Evolutionary conservation across 2,888 invertebrate species (phyloP).

Genomic region (Megaustenia siamemsis): DNA sequence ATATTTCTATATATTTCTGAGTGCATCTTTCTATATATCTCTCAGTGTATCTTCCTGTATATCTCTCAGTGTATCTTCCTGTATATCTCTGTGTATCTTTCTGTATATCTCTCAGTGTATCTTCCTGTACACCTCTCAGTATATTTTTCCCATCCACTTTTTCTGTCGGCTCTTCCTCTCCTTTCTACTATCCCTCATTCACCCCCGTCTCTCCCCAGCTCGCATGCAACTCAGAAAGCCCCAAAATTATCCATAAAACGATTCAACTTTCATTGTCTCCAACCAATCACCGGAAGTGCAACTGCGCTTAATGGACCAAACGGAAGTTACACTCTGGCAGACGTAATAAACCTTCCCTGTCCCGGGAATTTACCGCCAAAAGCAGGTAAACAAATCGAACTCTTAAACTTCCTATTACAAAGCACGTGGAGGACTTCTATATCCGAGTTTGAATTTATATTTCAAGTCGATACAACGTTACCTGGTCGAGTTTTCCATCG

Average conservation of each 20-base stretch:
- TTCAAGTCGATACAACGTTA: background rate
- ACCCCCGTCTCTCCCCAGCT: background rate
- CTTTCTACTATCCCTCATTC: background rate
- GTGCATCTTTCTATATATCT: background rate
- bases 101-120: background rate
- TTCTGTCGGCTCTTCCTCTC: slow-evolving; percentile 13
- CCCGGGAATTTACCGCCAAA: background rate
- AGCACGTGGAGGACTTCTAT: background rate
- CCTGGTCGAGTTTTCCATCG: background rate
- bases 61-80: background rate
- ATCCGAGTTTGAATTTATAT: background rate
- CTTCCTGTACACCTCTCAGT: background rate
- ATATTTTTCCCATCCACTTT: background rate
- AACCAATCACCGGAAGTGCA: background rate
- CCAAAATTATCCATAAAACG: background rate
- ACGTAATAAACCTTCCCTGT: background rate
- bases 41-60: background rate
- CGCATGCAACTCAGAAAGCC: background rate
- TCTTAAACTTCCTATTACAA: slow-evolving; percentile 19
- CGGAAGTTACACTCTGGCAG: background rate
- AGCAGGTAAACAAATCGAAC: background rate
- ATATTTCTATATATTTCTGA: too few species aligned
- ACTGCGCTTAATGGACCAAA: slow-evolving; percentile 10
- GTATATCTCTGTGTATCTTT: background rate
- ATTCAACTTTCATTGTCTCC: background rate